Percentiles rank a stretch among this genome's conserved stretches.
These are phyloP conservation scores for Eclectus roratus DNA, from an alignment of 2,113 vertebrate species.

Conservation along the genomic window DNA sequence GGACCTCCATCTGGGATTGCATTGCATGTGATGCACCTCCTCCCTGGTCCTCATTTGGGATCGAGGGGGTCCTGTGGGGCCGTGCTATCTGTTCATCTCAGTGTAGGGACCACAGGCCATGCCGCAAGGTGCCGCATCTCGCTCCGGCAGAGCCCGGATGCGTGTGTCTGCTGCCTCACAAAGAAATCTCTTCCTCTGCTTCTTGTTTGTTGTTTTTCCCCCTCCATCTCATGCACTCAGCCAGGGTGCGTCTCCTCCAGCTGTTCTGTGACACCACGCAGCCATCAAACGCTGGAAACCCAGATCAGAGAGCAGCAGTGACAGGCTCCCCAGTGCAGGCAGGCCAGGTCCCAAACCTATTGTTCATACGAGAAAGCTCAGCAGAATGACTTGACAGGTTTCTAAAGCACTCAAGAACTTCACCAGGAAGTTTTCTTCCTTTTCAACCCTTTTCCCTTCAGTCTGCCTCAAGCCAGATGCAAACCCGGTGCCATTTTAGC, in stretches of 20 bases:
- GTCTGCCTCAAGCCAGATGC: background rate
- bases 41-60: background rate
- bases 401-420: conserved; percentile 34
- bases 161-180: background rate
- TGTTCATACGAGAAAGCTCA: background rate
- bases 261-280: background rate
- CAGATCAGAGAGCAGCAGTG: conserved; percentile 21
- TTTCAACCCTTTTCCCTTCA: background rate
- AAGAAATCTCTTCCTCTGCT: background rate
- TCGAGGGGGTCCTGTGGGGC: fast-evolving
- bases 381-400: conserved; percentile 19
- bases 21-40: background rate
- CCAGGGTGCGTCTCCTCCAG: background rate
- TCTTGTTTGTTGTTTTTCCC: background rate
- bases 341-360: conserved; percentile 42
- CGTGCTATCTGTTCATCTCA: background rate
- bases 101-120: background rate
- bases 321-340: conserved; percentile 16
- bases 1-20: background rate
- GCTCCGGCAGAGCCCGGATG: background rate
- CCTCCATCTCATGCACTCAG: background rate
- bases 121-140: fast-evolving
- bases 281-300: conserved; percentile 17
- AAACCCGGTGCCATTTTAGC: background rate
- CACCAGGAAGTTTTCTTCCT: background rate